These are phyloP conservation scores for Leptothorax acervorum DNA, from an alignment of 2,888 invertebrate genomes.

Conservation along the genomic window DNA sequence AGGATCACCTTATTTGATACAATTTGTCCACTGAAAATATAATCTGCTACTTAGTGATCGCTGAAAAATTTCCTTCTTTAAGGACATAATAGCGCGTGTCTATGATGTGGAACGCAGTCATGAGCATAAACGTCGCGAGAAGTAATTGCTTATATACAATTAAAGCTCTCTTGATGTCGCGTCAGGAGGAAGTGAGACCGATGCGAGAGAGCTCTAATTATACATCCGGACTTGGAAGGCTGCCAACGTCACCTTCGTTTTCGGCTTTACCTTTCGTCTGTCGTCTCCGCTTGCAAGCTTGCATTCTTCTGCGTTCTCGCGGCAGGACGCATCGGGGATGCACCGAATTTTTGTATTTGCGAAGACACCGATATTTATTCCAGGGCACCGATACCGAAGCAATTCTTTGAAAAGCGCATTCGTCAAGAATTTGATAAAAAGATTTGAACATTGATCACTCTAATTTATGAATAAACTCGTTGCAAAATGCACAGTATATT, in stretches of 20 bases:
- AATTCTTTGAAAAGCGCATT: neutral
- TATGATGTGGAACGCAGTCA: neutral
- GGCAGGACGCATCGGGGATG: neutral
- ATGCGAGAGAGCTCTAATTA: conserved; percentile 53
- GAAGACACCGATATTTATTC: neutral
- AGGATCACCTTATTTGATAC: neutral
- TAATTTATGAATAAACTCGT: neutral
- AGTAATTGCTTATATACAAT: conserved; percentile 26
- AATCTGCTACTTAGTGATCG: neutral
- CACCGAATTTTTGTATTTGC: neutral
- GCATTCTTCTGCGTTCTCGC: conserved; percentile 24
- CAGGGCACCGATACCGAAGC: neutral
- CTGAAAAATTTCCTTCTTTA: neutral
- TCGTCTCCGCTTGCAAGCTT: neutral
- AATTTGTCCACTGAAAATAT: neutral
- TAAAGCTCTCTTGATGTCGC: neutral
- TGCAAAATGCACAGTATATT: neutral
- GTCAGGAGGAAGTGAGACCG: conserved; percentile 23
- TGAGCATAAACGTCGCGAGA: conserved; percentile 1
- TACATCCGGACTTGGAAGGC: conserved; percentile 48
- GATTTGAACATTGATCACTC: neutral
- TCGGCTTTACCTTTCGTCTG: conserved; percentile 43
- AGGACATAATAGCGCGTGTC: neutral
- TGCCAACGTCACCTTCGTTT: conserved; percentile 50
- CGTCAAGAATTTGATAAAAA: neutral